phyloP scores from a whole-genome alignment of 53 echinoderm and acorn worm species.

The Henricia sp. region DNA sequence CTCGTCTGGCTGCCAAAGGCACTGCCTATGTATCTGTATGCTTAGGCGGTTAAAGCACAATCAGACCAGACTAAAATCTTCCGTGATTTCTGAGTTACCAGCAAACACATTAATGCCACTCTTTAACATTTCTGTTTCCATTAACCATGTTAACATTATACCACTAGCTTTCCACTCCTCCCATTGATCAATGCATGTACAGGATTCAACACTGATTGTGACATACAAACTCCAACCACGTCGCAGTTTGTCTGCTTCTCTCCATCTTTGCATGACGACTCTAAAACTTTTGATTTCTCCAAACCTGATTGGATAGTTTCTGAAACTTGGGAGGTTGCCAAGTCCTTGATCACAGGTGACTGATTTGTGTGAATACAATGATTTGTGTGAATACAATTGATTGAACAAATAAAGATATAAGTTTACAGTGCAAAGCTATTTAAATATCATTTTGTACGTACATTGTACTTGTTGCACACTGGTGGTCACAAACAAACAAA shows the following conservation, averaged over 20 bases:
- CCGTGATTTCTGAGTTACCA: constrained; percentile 5
- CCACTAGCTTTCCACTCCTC: constrained; percentile 1
- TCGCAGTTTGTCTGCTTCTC: constrained; percentile 29
- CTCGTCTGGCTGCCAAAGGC: too few species aligned
- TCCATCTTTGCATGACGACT: constrained; percentile 44
- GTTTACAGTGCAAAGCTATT: too few species aligned
- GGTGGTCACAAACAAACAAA: too few species aligned
- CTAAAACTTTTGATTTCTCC: constrained; percentile 49
- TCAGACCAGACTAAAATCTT: too few species aligned
- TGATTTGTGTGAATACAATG: constrained; percentile 3
- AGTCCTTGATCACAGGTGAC: constrained; percentile 38
- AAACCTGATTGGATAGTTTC: constrained; percentile 44
- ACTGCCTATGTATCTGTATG: too few species aligned
- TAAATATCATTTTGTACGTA: too few species aligned
- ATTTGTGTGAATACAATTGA: neutral
- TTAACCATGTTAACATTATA: constrained; percentile 54
- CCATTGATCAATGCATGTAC: constrained; percentile 24
- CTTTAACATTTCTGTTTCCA: neutral
- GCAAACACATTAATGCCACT: neutral
- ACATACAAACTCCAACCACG: neutral
- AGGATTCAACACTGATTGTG: too few species aligned
- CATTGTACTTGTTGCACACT: too few species aligned
- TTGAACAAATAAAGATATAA: neutral
- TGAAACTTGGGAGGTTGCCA: constrained; percentile 33
- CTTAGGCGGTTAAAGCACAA: too few species aligned